Base-by-base conservation (phyloP, 2,113 vertebrate genomes). In the Cavia aperea region DNA sequence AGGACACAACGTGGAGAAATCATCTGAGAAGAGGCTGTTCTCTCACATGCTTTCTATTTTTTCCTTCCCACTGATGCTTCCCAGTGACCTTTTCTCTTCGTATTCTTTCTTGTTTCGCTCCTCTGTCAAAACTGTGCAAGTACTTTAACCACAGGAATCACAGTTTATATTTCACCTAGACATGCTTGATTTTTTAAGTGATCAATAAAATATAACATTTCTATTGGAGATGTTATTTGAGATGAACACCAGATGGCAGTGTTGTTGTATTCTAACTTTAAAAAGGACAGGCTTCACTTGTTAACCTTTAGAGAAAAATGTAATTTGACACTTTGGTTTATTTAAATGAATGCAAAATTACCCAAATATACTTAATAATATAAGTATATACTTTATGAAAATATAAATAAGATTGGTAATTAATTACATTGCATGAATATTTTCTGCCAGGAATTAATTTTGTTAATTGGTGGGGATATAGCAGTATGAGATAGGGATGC, bases 211-310 rank as follows among this genome's bases (percentile, higher is more conserved):
- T 56, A 24, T 24, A 36, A 63, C 72, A 4, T 91, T 63, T 89
- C 15, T 90, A n/a, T 89, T 91, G 23, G 8, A 92, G 19, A 1
- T 81, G 46, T 94, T 7, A 73, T 54, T 90, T 82, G n/a, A 49
- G 94, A 13, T 81, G 65, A 95, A 92, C 98, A 94, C 94, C 97
- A 98, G 98, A 49, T 98, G 97, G 97, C 97, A 97, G 23, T 94
- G 84, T 93, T 96, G 86, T 79, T 94, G 89, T 96, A 91, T 78
- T 96, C 31, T 83, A 65, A 5, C 39, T 94, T 33, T 70, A 89
- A 89, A 26, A 18, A 73, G 39, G n/a, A 5, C 31, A 6, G 36
- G 15, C 18, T 63, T 79, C 86, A 36, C 31, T 84, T 56, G 56
- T 58, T 89, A 63, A 66, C 66, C 56, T 89, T 84, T 88, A 75